A percentile compares a stretch with the other conserved stretches of the same genome.
phyloP scores from a whole-genome alignment of 2,113 vertebrate genomes.

The Suncus etruscus region DNA sequence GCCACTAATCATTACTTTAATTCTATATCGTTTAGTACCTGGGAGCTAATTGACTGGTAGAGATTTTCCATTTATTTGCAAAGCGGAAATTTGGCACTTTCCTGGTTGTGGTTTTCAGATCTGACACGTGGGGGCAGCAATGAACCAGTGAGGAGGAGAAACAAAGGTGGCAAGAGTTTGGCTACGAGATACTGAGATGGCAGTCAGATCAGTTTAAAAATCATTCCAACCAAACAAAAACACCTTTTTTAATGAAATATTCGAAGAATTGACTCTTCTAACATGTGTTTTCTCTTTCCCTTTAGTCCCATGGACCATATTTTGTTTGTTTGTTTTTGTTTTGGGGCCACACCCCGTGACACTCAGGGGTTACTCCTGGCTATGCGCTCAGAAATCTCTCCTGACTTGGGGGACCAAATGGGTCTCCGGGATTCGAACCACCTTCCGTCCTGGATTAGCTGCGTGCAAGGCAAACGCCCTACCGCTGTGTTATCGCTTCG shows the following conservation, averaged over 20 bases:
- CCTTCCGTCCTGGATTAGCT: no score
- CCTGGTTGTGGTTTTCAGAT: conserved; percentile 11
- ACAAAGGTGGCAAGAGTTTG: conserved; percentile 11
- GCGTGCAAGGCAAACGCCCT: no score
- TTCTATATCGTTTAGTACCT: neutral
- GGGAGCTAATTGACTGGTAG: neutral
- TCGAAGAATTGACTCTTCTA: neutral
- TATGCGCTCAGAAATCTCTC: no score
- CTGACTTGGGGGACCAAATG: no score
- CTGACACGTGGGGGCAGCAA: conserved; percentile 61
- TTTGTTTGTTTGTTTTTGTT: neutral
- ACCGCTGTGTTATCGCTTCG: no score
- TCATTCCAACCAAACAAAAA: neutral
- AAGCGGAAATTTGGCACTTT: neutral
- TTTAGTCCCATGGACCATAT: neutral
- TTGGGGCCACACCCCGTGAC: neutral
- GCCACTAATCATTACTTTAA: conserved; percentile 1
- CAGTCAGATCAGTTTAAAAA: neutral
- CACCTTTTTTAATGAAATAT: neutral
- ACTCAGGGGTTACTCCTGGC: no score
- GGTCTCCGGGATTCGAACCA: no score
- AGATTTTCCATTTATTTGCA: neutral
- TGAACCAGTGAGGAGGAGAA: neutral
- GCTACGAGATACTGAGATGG: neutral
- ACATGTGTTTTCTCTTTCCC: neutral